Evolutionary conservation across 1,140 invertebrate genomes (phyloP).

Genomic region (Heliconius hermathena): DNA sequence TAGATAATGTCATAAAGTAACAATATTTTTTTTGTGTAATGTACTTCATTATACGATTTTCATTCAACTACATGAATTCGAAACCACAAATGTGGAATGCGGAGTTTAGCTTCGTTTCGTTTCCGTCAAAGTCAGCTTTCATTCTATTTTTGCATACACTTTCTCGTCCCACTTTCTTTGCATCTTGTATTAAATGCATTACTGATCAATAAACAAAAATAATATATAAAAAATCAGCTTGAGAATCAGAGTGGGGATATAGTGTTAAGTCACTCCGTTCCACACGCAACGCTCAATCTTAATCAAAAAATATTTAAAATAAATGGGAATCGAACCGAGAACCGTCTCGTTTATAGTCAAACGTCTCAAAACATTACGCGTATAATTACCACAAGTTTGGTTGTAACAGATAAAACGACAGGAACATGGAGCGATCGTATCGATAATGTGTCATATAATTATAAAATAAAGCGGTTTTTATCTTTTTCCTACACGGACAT

Average conservation of each 20-base stretch:
- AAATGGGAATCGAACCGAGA: not conserved
- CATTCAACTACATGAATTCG: not conserved
- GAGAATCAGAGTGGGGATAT: too few species aligned
- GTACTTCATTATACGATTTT: too few species aligned
- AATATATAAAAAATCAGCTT: too few species aligned
- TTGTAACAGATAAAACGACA: not conserved
- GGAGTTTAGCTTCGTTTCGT: not conserved
- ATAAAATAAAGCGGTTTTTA: slow-evolving; percentile 10
- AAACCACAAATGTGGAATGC: not conserved
- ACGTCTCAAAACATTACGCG: not conserved
- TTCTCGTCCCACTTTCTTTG: slow-evolving; percentile 3
- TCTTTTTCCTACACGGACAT: not conserved
- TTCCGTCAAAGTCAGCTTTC: slow-evolving; percentile 1
- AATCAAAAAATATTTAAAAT: not conserved
- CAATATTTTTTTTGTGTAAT: too few species aligned
- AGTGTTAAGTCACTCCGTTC: too few species aligned
- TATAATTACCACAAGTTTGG: not conserved
- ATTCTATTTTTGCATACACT: slow-evolving; percentile 4
- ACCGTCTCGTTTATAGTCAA: not conserved
- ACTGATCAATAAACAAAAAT: not conserved
- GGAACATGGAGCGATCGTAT: not conserved
- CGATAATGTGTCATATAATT: slow-evolving; percentile 11
- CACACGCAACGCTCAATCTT: too few species aligned
- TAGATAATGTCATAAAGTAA: too few species aligned
- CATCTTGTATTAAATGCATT: not conserved